These are phyloP conservation scores for Mesocentrotus franciscanus DNA, from an alignment of 53 echinoderm and acorn worm species.

Conservation along the genomic window DNA sequence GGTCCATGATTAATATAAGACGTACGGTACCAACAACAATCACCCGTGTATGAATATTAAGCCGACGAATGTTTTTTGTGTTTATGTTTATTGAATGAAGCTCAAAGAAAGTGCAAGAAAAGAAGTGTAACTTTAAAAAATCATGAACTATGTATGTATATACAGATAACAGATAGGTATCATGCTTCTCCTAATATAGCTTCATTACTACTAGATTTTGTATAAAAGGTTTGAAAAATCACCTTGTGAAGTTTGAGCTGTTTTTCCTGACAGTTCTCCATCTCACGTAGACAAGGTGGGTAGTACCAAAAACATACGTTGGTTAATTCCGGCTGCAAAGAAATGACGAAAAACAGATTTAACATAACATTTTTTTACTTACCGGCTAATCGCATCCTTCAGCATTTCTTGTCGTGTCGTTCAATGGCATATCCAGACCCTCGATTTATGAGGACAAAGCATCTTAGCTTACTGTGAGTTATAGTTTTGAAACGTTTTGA, in stretches of 20 bases:
- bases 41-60: no score
- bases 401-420: no score
- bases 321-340: conserved; percentile 87
- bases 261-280: conserved; percentile 85
- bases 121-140: neutral
- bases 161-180: neutral
- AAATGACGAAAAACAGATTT: conserved; percentile 3
- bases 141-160: neutral
- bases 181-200: neutral
- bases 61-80: no score
- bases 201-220: neutral
- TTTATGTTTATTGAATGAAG: no score
- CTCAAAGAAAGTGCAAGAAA: neutral
- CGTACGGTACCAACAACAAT: no score
- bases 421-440: no score
- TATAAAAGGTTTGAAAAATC: neutral
- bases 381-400: no score
- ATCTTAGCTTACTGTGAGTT: no score
- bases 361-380: neutral
- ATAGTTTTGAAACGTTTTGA: no score
- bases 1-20: no score
- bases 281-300: conserved; percentile 85
- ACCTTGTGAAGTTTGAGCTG: conserved; percentile 95
- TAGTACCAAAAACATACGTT: conserved; percentile 99
- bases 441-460: no score